These are phyloP conservation scores for Sclerodermus sp. DNA, from an alignment of 2,888 invertebrate species.

Conservation along the genomic window DNA sequence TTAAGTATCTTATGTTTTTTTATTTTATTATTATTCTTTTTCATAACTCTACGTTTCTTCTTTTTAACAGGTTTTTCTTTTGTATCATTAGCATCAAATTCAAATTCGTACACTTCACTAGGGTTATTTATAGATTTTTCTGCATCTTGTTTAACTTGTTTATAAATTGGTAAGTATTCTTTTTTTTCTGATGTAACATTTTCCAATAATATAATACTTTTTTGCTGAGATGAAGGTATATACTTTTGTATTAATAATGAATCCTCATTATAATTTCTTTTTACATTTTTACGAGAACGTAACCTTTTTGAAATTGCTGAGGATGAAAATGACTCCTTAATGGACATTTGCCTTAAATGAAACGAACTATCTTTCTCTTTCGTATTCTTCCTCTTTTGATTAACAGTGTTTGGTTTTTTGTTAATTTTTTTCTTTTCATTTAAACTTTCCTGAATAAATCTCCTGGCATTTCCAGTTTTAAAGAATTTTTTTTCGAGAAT, in stretches of 20 bases:
- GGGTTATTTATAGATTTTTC: conserved; percentile 15
- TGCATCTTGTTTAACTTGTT: conserved; percentile 6
- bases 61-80: conserved; percentile 20
- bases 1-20: conserved; percentile 3
- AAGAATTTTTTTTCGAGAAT: too few relatives aligned
- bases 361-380: background rate
- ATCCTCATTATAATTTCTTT: conserved; percentile 24
- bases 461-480: too few relatives aligned
- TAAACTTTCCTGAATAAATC: too few relatives aligned
- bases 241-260: background rate
- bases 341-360: conserved; percentile 17
- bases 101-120: conserved; percentile 33
- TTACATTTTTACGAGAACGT: conserved; percentile 12
- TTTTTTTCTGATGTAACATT: background rate
- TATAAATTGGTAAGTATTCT: conserved; percentile 28
- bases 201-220: background rate
- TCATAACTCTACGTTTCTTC: conserved; percentile 17
- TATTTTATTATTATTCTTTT: conserved; percentile 10
- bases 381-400: background rate
- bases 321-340: conserved; percentile 31
- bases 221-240: background rate
- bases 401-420: too few relatives aligned
- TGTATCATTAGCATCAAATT: conserved; percentile 30
- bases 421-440: too few relatives aligned
- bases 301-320: conserved; percentile 12